Percentiles rank a stretch among this genome's conserved stretches.
Evolutionary conservation across 2,797 vertebrate species (phyloP).

Genomic region (Rousettus madagascariensis): DNA sequence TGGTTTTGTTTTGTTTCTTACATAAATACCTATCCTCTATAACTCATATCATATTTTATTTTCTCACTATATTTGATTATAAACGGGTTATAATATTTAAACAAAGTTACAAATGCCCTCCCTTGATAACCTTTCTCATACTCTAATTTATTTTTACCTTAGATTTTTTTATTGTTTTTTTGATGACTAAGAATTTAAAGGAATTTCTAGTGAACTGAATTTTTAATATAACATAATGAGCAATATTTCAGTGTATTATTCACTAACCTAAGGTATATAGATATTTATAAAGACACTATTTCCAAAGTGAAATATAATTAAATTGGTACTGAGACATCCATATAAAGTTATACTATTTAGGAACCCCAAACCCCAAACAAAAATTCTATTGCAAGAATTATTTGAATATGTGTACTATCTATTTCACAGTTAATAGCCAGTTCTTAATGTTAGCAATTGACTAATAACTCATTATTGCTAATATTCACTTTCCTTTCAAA

Average conservation of each 20-base stretch:
- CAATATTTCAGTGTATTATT: background rate
- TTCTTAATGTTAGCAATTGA: background rate
- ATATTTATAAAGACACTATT: background rate
- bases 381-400: constrained; percentile 18
- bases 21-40: background rate
- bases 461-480: background rate
- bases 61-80: background rate
- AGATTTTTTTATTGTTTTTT: background rate
- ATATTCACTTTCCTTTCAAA: constrained; percentile 38
- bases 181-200: background rate
- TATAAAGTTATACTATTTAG: background rate
- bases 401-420: background rate
- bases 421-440: background rate
- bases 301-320: background rate
- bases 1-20: background rate
- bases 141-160: background rate
- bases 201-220: background rate
- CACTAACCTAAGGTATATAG: background rate
- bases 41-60: background rate
- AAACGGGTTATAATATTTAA: background rate
- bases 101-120: background rate
- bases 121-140: background rate
- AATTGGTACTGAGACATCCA: background rate
- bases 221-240: background rate
- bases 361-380: background rate